Evolutionary conservation across 2,888 invertebrate species (phyloP).

Genomic region (Tortricodes alternella): DNA sequence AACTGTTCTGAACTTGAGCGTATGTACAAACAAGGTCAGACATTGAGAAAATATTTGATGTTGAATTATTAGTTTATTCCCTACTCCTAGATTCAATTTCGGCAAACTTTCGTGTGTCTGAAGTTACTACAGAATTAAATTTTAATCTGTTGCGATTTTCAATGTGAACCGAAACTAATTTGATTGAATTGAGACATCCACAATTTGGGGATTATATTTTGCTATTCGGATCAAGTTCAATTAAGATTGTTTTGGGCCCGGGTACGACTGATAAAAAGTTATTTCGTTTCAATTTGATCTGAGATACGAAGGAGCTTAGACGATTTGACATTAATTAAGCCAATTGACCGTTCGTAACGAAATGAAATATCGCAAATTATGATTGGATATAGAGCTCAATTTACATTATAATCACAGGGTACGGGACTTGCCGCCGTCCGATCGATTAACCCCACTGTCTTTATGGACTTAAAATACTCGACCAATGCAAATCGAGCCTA

Average conservation of each 20-base stretch:
- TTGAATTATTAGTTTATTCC: conserved; percentile 6
- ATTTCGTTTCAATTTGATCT: conserved; percentile 20
- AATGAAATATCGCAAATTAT: neutral
- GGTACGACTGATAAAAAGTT: conserved; percentile 29
- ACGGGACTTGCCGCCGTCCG: too few relatives aligned
- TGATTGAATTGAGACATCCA: conserved; percentile 23
- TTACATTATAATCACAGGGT: too few relatives aligned
- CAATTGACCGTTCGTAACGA: conserved; percentile 2
- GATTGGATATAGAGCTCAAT: too few relatives aligned
- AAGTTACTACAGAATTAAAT: conserved; percentile 13
- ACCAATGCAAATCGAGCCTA: too few relatives aligned
- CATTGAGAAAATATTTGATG: conserved; percentile 7
- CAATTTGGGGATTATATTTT: conserved; percentile 27
- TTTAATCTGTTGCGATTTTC: conserved; percentile 17
- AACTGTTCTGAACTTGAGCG: neutral
- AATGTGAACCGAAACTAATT: conserved; percentile 22
- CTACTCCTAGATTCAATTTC: neutral
- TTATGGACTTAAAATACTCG: too few relatives aligned
- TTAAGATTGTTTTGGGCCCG: conserved; percentile 29
- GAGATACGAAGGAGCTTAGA: conserved; percentile 17
- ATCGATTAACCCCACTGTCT: too few relatives aligned
- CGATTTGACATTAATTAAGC: conserved; percentile 9
- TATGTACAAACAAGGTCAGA: neutral
- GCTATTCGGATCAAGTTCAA: conserved; percentile 23
- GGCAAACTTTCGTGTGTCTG: neutral